Percentiles rank a stretch among this genome's conserved stretches.
Conservation (phyloP, 2,888 invertebrate genomes). For the Caenorhabditis sp. region DNA sequence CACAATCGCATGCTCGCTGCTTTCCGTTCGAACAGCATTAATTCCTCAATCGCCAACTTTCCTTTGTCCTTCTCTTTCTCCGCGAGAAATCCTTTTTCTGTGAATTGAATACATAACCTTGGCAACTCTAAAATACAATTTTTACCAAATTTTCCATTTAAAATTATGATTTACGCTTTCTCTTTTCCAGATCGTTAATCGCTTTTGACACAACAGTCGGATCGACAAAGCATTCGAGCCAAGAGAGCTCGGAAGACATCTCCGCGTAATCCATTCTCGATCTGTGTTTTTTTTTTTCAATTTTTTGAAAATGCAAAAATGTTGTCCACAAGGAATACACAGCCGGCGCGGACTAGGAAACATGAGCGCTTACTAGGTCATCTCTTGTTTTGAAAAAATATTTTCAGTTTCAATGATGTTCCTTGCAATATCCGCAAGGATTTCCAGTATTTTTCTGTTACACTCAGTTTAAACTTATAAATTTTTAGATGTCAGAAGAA, state of each 20-base stretch:
- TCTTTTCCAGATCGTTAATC: conserved; percentile 36
- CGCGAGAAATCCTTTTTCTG: conserved; percentile 48
- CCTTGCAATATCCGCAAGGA: too few relatives aligned
- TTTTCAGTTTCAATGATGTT: too few relatives aligned
- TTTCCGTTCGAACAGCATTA: conserved; percentile 59
- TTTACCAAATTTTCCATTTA: neutral
- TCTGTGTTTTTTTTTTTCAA: neutral
- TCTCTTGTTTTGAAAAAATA: too few relatives aligned
- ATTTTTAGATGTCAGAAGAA: conserved; percentile 15
- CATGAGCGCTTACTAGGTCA: too few relatives aligned
- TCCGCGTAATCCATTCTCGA: conserved; percentile 17
- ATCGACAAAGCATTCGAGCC: conserved; percentile 53
- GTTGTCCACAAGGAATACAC: neutral
- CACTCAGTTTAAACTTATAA: neutral
- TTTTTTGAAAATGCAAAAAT: neutral
- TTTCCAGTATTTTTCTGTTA: too few relatives aligned
- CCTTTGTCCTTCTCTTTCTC: conserved; percentile 48
- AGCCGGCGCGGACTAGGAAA: neutral
- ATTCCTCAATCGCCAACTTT: conserved; percentile 54
- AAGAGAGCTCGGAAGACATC: conserved; percentile 19
- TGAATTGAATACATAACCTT: conserved; percentile 50
- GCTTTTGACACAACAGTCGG: conserved; percentile 11
- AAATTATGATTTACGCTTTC: conserved; percentile 12
- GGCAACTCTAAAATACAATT: conserved; percentile 36
- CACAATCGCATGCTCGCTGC: conserved; percentile 65